Evolutionary conservation across 2,888 invertebrate species (phyloP).

Genomic region (Mesochorus sp.): DNA sequence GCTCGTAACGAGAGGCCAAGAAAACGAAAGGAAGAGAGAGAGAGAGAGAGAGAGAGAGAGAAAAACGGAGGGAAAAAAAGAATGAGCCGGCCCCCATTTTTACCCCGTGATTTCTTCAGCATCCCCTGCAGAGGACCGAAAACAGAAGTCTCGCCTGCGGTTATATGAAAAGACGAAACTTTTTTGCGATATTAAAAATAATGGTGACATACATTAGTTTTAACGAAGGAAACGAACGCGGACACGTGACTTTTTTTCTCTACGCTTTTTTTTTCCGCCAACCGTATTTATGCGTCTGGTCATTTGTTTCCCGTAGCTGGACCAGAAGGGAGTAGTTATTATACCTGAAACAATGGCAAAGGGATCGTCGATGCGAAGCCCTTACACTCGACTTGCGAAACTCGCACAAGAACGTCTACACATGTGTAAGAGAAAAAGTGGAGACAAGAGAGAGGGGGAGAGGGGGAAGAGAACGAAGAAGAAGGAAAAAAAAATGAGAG

Average conservation of each 20-base stretch:
- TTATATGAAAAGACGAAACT: constrained; percentile 26
- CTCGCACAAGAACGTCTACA: constrained; percentile 49
- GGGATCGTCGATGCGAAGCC: constrained; percentile 56
- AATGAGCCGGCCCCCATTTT: constrained; percentile 21
- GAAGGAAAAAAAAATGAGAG: constrained; percentile 26
- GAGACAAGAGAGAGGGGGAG: constrained; percentile 38
- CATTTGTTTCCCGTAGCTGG: constrained; percentile 74
- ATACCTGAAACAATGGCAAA: constrained; percentile 72
- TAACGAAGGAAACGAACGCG: constrained; percentile 73
- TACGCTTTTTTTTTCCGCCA: too few relatives aligned
- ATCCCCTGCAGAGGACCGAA: constrained; percentile 59
- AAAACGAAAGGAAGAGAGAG: not conserved
- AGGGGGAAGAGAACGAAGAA: constrained; percentile 46
- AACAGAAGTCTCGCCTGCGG: not conserved
- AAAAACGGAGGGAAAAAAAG: constrained; percentile 6
- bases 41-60: not conserved
- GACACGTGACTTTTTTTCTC: constrained; percentile 58
- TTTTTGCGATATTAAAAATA: constrained; percentile 78
- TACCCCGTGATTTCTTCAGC: constrained; percentile 54
- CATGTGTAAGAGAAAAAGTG: constrained; percentile 29
- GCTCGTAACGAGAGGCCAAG: not conserved
- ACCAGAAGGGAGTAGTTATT: constrained; percentile 52
- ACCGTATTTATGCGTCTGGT: constrained; percentile 73
- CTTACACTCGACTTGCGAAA: constrained; percentile 51
- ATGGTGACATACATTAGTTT: constrained; percentile 80